Evolutionary conservation across 2,797 vertebrate genomes (phyloP), one percentile per base, ranked within the genome.

Genomic region (Tragelaphus eurycerus): DNA sequence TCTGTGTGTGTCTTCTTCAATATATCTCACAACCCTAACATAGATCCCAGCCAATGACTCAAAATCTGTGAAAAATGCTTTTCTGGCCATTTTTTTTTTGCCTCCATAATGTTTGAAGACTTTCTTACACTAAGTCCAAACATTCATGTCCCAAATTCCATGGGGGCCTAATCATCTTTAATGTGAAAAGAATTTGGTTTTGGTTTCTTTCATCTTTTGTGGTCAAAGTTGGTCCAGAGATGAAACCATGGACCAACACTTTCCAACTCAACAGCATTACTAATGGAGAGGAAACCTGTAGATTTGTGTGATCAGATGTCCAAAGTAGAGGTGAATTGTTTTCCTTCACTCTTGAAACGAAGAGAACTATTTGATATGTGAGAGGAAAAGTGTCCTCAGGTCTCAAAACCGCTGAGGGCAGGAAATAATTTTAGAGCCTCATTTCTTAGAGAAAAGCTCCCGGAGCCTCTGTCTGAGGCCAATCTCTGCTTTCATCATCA

Each of bases 21-120:
- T 81, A 52, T 79, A 38, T 29, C 86, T 88, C 15, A 93, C 89
- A 97, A 48, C 23, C 59, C 84, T 94, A 74, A 86, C 94, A 85
- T 43, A 83, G 76, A 71, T 15, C 62, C 93, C 31, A 13, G 50
- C 43, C 86, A 64, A 87, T 98, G 97, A 98, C 95, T 95, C 92
- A 97, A 98, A 98, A 96, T 94, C 95, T 94, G 95, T 94, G 98
- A 98, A 98, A 90, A 97, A 76, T 90, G 96, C 23, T 97, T 97
- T 98, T 86, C 96, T 96, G 98, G 97, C 86, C 97, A 94, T 64
- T 97, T 96, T 97, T 38, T 38, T 38, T 98, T 98, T 97, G 94
- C 95, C 96, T 98, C 98, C 95, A 92, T 98, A 97, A 97, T 98
- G 94, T 98, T 97, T 89, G 96, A 98, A 98, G 98, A 97, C 92